These are phyloP conservation scores for Achatina immaculata DNA, from an alignment of 1,140 invertebrate genomes.

Conservation along the genomic window DNA sequence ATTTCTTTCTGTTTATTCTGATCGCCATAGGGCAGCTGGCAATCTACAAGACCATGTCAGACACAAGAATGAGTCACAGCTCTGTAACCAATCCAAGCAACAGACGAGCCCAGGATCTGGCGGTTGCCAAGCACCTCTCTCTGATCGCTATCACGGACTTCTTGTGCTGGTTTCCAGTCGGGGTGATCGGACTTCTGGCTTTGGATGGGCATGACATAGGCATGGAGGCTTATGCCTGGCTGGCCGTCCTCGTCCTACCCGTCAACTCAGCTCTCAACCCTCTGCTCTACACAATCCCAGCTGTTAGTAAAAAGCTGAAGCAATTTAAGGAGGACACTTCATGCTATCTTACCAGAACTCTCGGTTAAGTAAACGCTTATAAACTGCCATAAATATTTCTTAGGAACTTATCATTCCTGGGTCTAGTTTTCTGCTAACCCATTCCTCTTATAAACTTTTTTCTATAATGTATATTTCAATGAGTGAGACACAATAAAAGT, in stretches of 20 bases:
- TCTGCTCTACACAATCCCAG: slow-evolving; percentile 45
- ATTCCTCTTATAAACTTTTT: too few relatives aligned
- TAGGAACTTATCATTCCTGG: too few relatives aligned
- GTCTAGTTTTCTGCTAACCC: too few relatives aligned
- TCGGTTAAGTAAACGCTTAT: too few relatives aligned
- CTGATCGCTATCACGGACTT: slow-evolving; percentile 46
- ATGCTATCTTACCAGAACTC: too few relatives aligned
- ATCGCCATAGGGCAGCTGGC: slow-evolving; percentile 45
- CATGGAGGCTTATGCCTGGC: slow-evolving; percentile 46
- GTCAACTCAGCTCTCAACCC: slow-evolving; percentile 52
- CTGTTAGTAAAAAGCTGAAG: background rate
- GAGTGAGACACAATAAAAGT: too few relatives aligned
- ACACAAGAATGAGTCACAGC: background rate
- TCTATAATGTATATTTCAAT: too few relatives aligned
- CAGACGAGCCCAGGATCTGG: slow-evolving; percentile 40
- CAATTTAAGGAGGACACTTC: background rate
- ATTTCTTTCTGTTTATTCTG: slow-evolving; percentile 45
- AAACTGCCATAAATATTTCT: too few relatives aligned
- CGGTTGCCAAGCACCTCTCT: slow-evolving; percentile 41
- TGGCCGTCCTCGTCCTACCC: slow-evolving; percentile 47
- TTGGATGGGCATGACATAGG: slow-evolving; percentile 35
- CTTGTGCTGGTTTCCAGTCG: slow-evolving; percentile 52
- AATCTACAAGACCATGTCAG: slow-evolving; percentile 44
- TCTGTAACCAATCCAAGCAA: background rate
- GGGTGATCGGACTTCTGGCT: slow-evolving; percentile 46